Evolutionary conservation across 1,140 invertebrate genomes (phyloP), one percentile per base, ranked within the genome.

Genomic region (Pseudobourletiella spinata): DNA sequence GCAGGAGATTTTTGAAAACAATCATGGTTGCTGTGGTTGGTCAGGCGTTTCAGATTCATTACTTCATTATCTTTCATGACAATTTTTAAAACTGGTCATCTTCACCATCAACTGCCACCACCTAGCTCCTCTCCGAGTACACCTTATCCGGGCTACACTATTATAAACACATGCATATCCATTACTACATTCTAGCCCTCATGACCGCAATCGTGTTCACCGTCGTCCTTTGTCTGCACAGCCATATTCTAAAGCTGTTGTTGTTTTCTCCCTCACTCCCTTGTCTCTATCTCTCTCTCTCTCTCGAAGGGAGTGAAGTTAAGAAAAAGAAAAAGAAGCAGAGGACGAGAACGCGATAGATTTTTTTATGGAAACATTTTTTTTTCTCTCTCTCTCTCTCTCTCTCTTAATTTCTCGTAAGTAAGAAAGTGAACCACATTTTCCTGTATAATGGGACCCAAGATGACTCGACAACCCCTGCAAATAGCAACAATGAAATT

Each of bases 71-170:
- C 24, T 48, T 48, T 48, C 35, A 42, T 4, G 24, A 54, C 26
- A 28, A 16, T 22, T 54, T 54, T 29, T 29, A 4, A 6, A 26
- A 54, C 43, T 35, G 55, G 29, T 61, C 50, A 28, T 28, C 59
- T 39, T 61, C 43, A 54, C 22, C 52, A 61, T 61, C 28, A 15
- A 24, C 18, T n/a, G n/a, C n/a, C n/a, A n/a, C n/a, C n/a, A n/a
- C n/a, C n/a, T n/a, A n/a, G n/a, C n/a, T n/a, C n/a, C n/a, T n/a
- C n/a, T n/a, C n/a, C n/a, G n/a, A n/a, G n/a, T n/a, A n/a, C n/a
- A n/a, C n/a, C n/a, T n/a, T n/a, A n/a, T n/a, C n/a, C n/a, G n/a
- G n/a, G n/a, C n/a, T n/a, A n/a, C n/a, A n/a, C n/a, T n/a, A n/a
- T n/a, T n/a, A n/a, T n/a, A n/a, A n/a, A n/a, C n/a, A n/a, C n/a